Evolutionary conservation across 2,888 invertebrate genomes (phyloP), one percentile per base, ranked within the genome.

Genomic region (Troides helena): DNA sequence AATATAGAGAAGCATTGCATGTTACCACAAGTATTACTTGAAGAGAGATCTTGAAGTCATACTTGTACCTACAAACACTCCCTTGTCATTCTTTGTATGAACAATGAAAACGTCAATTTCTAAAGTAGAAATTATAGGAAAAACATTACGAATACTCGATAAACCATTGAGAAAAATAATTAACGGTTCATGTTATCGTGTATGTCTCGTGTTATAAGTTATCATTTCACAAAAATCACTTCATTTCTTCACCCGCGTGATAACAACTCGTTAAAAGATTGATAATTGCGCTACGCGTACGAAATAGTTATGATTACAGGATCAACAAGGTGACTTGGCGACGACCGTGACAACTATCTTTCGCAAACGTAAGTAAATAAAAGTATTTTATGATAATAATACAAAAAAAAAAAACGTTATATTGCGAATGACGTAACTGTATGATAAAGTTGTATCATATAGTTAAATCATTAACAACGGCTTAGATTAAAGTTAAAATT

Each of bases 291-390:
- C 46, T 30, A 63, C 60, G 56, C 65, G 50, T 65, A 69, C 56
- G 14, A 46, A 46, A 59, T 30, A n/a, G 43, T 57, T 65, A 43
- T 62, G 69, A 69, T 30, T 65, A 69, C 30, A 57, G 30, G 69
- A 43, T 69, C 69, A 69, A 36, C 46, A 58, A 69, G 69, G 69
- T 69, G 62, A 69, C 69, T 56, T 69, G 43, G 65, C 62, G 57
- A 69, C 69, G 61, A 65, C 30, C 53, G 36, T 21, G n/a, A 46
- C 18, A 8, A 36, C 61, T 61, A 67, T 67, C 67, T 56, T 30
- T 56, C 17, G 25, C 8, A 39, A 30, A 61, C 61, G 36, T 53
- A 58, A 50, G 43, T 65, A 46, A 69, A 69, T 62, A 69, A 65
- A 65, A 65, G 46, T 25, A 23, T 65, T 69, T 57, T n/a, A 50